Base-by-base conservation (phyloP, 2,888 invertebrate genomes). In the Ceramica pisi region DNA sequence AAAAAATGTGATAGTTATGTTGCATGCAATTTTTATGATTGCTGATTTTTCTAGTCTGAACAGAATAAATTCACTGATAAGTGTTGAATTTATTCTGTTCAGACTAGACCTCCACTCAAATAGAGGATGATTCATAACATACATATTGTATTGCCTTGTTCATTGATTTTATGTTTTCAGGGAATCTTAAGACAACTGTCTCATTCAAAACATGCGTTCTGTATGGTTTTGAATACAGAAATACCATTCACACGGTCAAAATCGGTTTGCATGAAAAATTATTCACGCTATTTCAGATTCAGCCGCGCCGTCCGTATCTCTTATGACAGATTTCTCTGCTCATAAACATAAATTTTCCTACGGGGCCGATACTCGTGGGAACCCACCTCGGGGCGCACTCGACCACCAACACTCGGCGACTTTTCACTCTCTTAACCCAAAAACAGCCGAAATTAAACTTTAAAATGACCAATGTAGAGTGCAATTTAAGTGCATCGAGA, bases 251-350 rank as follows among this genome's bases (percentile, higher is more conserved):
- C 77, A 80, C 78, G 65, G 21, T 63, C 67, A 72, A 72, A 81
- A 80, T 81, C 66, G 67, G 80, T 85, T 83, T 87, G 89, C 90
- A 91, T 93, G 94, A 94, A 95, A 94, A 93, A 94, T 94, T 94
- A 94, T 94, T 93, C 89, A 95, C 93, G 94, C 92, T 92, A 90
- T 95, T 94, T 95, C 94, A 94, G 92, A 90, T 92, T 90, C 90
- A 91, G 91, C 88, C 92, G 92, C 92, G 92, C 94, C 88, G 91
- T 94, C 89, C 92, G 90, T 93, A 95, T 95, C 92, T 92, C 92
- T 94, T 94, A 95, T 94, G 95, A 95, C 95, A 95, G 92, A 95
- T 95, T 95, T 94, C 95, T 95, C 94, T 94, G 94, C 94, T 92
- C 94, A 93, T 95, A 93, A 94, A 93, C 95, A 95, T 95, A 95